phyloP scores from a whole-genome alignment of 1,140 invertebrate species.

The Sarcophaga bullata region DNA sequence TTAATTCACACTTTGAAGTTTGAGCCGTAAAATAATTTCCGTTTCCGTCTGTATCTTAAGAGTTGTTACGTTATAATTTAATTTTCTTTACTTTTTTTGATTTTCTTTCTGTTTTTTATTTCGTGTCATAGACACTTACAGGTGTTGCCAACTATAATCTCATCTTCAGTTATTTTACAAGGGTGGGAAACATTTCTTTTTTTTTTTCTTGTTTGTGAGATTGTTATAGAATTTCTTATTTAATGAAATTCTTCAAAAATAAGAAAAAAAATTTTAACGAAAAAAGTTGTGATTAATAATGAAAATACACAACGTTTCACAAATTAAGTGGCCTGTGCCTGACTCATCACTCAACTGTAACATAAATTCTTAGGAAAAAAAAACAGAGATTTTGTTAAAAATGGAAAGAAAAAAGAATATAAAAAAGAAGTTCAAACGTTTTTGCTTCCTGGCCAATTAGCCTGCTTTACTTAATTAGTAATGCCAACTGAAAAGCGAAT shows the following conservation, averaged over 20 bases:
- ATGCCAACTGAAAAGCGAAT: not conserved
- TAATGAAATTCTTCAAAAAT: not conserved
- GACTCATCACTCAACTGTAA: too few species aligned
- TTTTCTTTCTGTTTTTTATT: not conserved
- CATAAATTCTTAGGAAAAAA: not conserved
- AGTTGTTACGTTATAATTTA: too few species aligned
- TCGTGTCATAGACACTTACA: conserved; percentile 8
- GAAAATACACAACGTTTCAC: not conserved
- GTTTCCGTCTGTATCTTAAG: not conserved
- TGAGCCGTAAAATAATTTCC: conserved; percentile 39
- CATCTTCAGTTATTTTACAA: not conserved
- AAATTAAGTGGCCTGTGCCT: not conserved
- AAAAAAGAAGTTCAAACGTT: conserved; percentile 9
- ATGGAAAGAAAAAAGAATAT: not conserved
- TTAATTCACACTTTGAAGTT: conserved; percentile 40
- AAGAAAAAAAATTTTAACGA: not conserved
- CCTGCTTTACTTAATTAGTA: conserved; percentile 33
- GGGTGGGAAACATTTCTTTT: not conserved
- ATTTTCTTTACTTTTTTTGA: not conserved
- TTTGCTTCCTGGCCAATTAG: conserved; percentile 16
- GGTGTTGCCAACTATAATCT: conserved; percentile 30
- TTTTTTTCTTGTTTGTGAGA: conserved; percentile 25
- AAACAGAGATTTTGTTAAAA: not conserved
- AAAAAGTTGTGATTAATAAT: not conserved
- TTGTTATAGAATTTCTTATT: conserved; percentile 17